Evolutionary conservation across 2,797 vertebrate species (phyloP), one percentile per base, ranked within the genome.

Genomic region (Cyclopterus lumpus): DNA sequence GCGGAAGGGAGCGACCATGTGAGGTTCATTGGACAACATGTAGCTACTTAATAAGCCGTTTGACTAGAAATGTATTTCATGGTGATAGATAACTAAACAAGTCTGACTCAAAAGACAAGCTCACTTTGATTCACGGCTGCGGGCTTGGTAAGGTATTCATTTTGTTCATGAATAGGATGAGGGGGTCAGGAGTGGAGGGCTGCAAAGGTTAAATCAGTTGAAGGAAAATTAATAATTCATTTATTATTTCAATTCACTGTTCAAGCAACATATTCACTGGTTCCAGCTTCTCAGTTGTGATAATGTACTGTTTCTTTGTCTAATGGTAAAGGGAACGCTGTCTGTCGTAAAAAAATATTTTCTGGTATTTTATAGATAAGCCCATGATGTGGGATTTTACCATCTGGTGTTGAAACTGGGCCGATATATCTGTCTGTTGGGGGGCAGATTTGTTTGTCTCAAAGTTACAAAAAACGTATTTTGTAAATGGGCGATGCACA

Each of bases 341-440:
- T 28, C 48, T 36, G 40, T 32, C 11, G 2, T n/a, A n/a, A n/a
- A n/a, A n/a, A n/a, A 68, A 58, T 8, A 38, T 38, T 60, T 15
- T 60, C 5, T 38, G 11, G 6, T n/a, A 60, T 60, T 40, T 14
- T 40, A 40, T 14, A 40, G 12, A 40, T 4, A 14, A 40, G 40
- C 38, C 38, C 38, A 38, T 38, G 36, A 38, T 11, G 36, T 38
- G 10, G 9, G 36, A 38, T 12, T 64, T 46, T 48, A 54, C 2
- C 2, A 9, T 36, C 24, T 4, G 6, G 0, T 16, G 12, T 0
- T 48, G 20, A 48, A 4, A 70, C n/a, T 38, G 0, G 7, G 15
- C 6, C 36, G 0, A 18, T 18, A 24, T 57, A 14, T 64, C 40
- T 18, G 14, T 48, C 58, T 16, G n/a, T n/a, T n/a, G 26, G 28